Conservation (phyloP, 2,888 invertebrate species). For the Dyspetes luteomarginatus region DNA sequence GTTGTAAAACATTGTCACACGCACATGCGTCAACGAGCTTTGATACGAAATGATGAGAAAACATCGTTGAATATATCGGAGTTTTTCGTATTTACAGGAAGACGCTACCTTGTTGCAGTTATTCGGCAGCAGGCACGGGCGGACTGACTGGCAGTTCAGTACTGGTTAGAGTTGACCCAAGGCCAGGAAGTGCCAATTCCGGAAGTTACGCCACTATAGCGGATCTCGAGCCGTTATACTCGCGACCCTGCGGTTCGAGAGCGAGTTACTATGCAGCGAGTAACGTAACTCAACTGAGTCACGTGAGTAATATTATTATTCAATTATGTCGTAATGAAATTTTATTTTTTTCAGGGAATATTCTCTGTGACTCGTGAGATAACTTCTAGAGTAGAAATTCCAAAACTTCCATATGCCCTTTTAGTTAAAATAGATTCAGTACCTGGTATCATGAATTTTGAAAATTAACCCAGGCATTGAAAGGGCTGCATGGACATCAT, state of each 20-base stretch:
- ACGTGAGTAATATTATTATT: conserved; percentile 84
- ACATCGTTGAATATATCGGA: conserved; percentile 16
- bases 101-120: conserved; percentile 86
- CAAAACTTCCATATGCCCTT: too few relatives aligned
- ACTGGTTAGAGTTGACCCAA: conserved; percentile 89
- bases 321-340: conserved; percentile 31
- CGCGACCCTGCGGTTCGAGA: conserved; percentile 85
- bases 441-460: too few relatives aligned
- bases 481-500: too few relatives aligned
- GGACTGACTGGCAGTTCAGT: conserved; percentile 89
- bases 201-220: conserved; percentile 94
- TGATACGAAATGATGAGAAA: not conserved
- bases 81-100: conserved; percentile 76
- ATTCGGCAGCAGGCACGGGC: conserved; percentile 90
- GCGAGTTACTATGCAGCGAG: conserved; percentile 93
- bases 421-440: too few relatives aligned
- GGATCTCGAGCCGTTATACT: conserved; percentile 87
- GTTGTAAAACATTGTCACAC: not conserved
- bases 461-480: too few relatives aligned
- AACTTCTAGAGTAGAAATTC: too few relatives aligned
- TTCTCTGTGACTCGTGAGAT: not conserved
- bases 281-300: conserved; percentile 89
- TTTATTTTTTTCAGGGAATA: not conserved
- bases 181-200: conserved; percentile 90
- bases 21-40: not conserved